Base-by-base conservation (phyloP, 2,888 invertebrate species). In the Agrotis puta region DNA sequence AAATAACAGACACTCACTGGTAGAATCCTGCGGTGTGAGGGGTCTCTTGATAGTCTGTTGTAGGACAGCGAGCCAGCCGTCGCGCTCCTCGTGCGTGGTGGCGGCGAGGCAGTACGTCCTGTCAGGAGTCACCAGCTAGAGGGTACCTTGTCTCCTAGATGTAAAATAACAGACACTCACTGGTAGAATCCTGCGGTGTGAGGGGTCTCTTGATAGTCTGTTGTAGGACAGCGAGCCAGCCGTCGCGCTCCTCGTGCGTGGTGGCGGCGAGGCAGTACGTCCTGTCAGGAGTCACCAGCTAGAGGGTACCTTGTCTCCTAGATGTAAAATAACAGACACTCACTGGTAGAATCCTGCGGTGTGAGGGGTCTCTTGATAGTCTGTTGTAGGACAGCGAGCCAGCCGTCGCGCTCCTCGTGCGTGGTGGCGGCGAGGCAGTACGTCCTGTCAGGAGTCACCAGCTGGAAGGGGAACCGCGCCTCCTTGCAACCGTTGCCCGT, bases 201-300 rank as follows among this genome's bases (percentile, higher is more conserved):
- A 98, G 96, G 0, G 97, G 98, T 84, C 97, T 96, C 66, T 98
- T 97, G 58, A 98, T 96, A 18, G 98, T 97, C 86, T 96, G 97
- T 87, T 98, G 97, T 79, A 98, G 96, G 43, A 97, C 97, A 51
- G 97, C 96, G 70, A 98, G 98, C 98, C 98, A 99, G 69, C 97
- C 97, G 74, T 97, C 97, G 79, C 98, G 95, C 82, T 98, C 98
- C 57, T 97, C 97, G 85, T 98, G 97, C 1, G 97, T 97, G 81
- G 97, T 97, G n/a, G 98, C 98, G 2, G 98, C 98, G 69, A 98
- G 93, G 88, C 98, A 97, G 92, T 97, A 98, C 53, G 97, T 97
- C 67, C n/a, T n/a, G n/a, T n/a, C n/a, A n/a, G n/a, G n/a, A n/a
- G n/a, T n/a, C n/a, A n/a, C n/a, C n/a, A n/a, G n/a, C n/a, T n/a